Percentiles rank a stretch among this genome's conserved stretches.
Conservation (phyloP, 2,888 invertebrate genomes). For the Aplocera efformata region DNA sequence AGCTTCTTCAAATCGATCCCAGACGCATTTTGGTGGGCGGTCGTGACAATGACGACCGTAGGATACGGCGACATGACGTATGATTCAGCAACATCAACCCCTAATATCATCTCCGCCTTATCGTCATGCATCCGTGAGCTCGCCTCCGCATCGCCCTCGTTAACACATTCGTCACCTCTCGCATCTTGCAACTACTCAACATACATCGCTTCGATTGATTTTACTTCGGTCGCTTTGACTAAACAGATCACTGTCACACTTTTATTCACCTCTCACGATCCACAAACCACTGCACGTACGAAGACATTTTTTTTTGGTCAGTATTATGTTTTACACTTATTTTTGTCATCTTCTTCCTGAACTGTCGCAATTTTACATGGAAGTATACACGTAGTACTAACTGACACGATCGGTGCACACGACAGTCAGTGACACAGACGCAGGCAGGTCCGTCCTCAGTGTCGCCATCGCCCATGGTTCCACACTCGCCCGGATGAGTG, state of each 20-base stretch:
- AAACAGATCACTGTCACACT: slow-evolving; percentile 51
- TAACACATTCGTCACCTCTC: slow-evolving; percentile 65
- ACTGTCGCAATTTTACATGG: slow-evolving; percentile 68
- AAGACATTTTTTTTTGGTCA: slow-evolving; percentile 45
- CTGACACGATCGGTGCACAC: background rate
- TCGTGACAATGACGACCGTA: slow-evolving; percentile 99
- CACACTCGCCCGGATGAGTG: background rate
- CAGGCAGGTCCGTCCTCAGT: slow-evolving; percentile 54
- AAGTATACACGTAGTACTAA: slow-evolving; percentile 51
- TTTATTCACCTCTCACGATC: slow-evolving; percentile 48
- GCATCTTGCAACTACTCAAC: slow-evolving; percentile 56
- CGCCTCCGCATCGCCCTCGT: slow-evolving; percentile 58
- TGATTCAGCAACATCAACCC: slow-evolving; percentile 79
- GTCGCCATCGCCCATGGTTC: slow-evolving; percentile 70
- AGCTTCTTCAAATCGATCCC: slow-evolving; percentile 99
- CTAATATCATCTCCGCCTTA: slow-evolving; percentile 68
- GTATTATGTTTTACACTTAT: slow-evolving; percentile 42
- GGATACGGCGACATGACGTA: slow-evolving; percentile 99
- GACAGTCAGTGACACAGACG: background rate
- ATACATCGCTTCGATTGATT: slow-evolving; percentile 60
- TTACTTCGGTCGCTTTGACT: slow-evolving; percentile 64
- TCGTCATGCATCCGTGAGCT: slow-evolving; percentile 67
- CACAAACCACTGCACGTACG: slow-evolving; percentile 54
- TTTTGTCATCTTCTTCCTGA: slow-evolving; percentile 53
- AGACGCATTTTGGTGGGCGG: slow-evolving; percentile 99